These are phyloP conservation scores for Phyllostomus hastatus DNA, from an alignment of 2,113 vertebrate genomes.

Conservation along the genomic window DNA sequence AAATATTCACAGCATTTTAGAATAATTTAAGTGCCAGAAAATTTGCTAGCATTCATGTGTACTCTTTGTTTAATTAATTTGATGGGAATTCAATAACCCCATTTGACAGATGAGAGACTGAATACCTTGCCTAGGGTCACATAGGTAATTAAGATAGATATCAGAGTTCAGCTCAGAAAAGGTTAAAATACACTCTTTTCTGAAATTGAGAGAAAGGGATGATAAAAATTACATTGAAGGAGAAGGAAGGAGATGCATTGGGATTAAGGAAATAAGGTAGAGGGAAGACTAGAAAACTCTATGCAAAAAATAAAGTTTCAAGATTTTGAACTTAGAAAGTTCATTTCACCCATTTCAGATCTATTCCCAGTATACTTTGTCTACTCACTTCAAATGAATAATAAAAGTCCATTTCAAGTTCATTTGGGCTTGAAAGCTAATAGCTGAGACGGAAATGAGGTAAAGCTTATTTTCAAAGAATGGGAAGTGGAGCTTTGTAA, in stretches of 20 bases:
- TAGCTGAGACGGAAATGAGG: background rate
- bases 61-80: background rate
- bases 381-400: background rate
- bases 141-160: background rate
- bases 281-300: background rate
- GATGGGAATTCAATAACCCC: background rate
- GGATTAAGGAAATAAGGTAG: background rate
- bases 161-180: background rate
- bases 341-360: background rate
- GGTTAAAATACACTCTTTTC: background rate
- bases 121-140: background rate
- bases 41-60: background rate
- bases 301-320: background rate
- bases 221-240: background rate
- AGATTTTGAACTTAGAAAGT: conserved; percentile 12
- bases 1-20: background rate
- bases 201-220: background rate
- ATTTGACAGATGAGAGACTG: background rate
- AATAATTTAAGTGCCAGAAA: background rate
- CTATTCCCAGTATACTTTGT: background rate
- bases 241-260: background rate
- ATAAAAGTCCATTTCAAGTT: background rate
- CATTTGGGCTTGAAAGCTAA: background rate
- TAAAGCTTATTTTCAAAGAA: background rate
- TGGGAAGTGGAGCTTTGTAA: background rate